phyloP scores from a whole-genome alignment of 1,140 invertebrate genomes.

The Hirudo medicinalis region DNA sequence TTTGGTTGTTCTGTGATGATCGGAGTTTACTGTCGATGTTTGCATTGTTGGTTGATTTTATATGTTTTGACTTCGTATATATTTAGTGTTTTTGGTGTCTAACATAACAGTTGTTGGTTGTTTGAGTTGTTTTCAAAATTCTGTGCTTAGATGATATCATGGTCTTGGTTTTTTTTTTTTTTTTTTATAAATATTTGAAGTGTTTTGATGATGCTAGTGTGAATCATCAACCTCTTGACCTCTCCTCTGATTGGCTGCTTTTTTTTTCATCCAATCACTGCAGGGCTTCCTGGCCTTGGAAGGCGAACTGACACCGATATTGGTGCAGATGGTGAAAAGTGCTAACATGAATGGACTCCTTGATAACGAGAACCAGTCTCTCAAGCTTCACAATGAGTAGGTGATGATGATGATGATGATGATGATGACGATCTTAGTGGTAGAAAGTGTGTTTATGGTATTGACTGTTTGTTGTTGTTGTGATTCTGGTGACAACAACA shows the following conservation, averaged over 20 bases:
- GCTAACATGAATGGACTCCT: conserved; percentile 95
- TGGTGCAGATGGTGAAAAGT: conserved; percentile 99
- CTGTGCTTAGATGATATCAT: too few species aligned
- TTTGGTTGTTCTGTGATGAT: background rate
- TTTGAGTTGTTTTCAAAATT: too few species aligned
- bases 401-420: conserved; percentile 32
- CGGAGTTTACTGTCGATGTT: background rate
- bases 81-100: too few species aligned
- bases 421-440: background rate
- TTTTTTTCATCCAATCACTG: background rate
- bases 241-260: conserved; percentile 12
- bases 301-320: conserved; percentile 92
- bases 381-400: conserved; percentile 87
- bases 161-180: too few species aligned
- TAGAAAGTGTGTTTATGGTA: background rate
- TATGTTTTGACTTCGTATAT: too few species aligned
- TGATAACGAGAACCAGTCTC: conserved; percentile 92
- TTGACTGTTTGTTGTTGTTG: background rate
- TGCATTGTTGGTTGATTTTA: background rate
- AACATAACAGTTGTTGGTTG: too few species aligned
- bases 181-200: too few species aligned
- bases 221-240: background rate
- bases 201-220: too few species aligned
- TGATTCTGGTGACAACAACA: background rate
- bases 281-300: conserved; percentile 79